Base-by-base conservation (phyloP, 2,888 invertebrate species). In the Eilema caniola region DNA sequence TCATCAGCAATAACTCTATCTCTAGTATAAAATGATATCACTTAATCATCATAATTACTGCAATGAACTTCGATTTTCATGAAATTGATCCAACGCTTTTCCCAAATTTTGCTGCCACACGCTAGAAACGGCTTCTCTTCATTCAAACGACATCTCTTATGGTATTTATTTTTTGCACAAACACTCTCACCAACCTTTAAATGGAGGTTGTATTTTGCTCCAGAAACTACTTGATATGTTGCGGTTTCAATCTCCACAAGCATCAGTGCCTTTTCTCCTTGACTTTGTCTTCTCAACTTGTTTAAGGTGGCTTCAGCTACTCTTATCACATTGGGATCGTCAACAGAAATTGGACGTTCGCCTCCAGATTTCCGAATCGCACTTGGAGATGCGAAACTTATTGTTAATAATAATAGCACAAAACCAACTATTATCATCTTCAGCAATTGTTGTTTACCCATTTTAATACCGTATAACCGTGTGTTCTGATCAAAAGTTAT, bases 381-480 rank as follows among this genome's bases (percentile, higher is more conserved):
- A 41, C 31, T 24, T 63, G 66, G 28, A 12, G 37, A 56, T 59
- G 63, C 28, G 61, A 31, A 66, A 28, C 0, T 53, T 12, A 60
- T 65, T 57, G 59, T n/a, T n/a, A n/a, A 24, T 41, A 66, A 41
- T 16, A 41, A 25, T 33, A 66, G 14, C n/a, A 60, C 33, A 12
- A 66, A n/a, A n/a, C n/a, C 24, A n/a, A 25, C 11, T 16, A 37
- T 41, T n/a, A 60, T 0, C 14, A 57, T 66, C 0, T 57, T 20
- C 20, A 66, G 11, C 20, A 66, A 23, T 57, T 20, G 33, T 24
- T 33, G 65, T 23, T 7, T 56, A 16, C 20, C 66, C 66, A 66
- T 66, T 37, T 57, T 47, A 20, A 56, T 88, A 88, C 74, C 76
- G 81, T 81, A 76, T 80, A 75, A 76, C 75, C 76, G 69, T 80